Percentiles rank a stretch among this genome's conserved stretches.
These are phyloP conservation scores for Phataginus tricuspis DNA, from an alignment of 2,797 vertebrate genomes.

Conservation along the genomic window DNA sequence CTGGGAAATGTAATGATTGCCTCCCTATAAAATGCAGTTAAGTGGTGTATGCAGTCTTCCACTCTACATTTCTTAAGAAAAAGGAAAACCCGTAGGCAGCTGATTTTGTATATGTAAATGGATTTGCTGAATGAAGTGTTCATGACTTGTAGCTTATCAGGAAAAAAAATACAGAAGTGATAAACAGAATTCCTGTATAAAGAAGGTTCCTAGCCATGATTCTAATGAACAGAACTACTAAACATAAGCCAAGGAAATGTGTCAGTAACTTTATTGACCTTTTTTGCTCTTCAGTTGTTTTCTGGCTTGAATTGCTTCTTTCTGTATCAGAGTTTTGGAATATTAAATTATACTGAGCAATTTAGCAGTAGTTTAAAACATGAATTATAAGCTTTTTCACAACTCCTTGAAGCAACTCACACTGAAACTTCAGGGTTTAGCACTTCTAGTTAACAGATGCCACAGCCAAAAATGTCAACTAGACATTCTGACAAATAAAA, in stretches of 20 bases:
- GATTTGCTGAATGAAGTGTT: slow-evolving; percentile 35
- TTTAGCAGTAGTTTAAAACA: neutral
- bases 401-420: neutral
- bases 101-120: neutral
- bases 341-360: neutral
- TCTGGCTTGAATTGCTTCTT: neutral
- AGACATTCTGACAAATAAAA: neutral
- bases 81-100: neutral
- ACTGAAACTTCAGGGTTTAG: neutral
- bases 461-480: neutral
- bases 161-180: neutral
- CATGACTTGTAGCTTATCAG: neutral
- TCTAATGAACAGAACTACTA: neutral
- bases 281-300: neutral
- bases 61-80: neutral
- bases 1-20: neutral
- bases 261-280: neutral
- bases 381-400: neutral
- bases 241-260: neutral
- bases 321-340: neutral
- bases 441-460: neutral
- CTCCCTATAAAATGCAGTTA: neutral
- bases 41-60: neutral
- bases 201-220: neutral
- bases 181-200: neutral